Percentiles rank a stretch among this genome's conserved stretches.
These are phyloP conservation scores for Fulmarus glacialis DNA, from an alignment of 2,113 vertebrate species.

Conservation along the genomic window DNA sequence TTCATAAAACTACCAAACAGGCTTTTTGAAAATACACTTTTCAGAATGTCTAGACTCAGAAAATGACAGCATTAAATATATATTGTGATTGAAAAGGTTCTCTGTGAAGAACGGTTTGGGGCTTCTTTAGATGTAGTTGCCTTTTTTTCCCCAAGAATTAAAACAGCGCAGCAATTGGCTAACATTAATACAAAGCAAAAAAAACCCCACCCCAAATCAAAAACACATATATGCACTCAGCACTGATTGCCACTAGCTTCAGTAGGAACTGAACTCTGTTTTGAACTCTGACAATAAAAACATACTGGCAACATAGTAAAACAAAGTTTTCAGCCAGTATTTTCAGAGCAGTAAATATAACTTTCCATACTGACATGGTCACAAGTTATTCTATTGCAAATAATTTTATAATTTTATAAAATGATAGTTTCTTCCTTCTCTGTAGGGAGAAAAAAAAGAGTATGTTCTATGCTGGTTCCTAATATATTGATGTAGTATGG, in stretches of 20 bases:
- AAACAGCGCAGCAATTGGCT: not conserved
- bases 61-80: not conserved
- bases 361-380: not conserved
- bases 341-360: not conserved
- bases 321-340: not conserved
- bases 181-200: not conserved
- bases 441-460: not conserved
- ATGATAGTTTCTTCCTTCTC: not conserved
- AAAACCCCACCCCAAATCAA: not conserved
- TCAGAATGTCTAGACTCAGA: not conserved
- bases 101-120: not conserved
- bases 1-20: not conserved
- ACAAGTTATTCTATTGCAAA: not conserved
- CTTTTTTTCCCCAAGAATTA: not conserved
- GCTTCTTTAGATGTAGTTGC: not conserved
- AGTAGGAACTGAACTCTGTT: not conserved
- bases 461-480: not conserved
- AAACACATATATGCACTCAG: fast-evolving
- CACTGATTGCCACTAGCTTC: not conserved
- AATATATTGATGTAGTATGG: not conserved
- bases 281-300: not conserved
- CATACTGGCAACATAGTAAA: not conserved
- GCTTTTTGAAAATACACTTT: not conserved
- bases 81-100: not conserved
- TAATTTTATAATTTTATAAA: not conserved